Base-by-base conservation (phyloP, 2,888 invertebrate species). In the Pollenia griseotomentosa region DNA sequence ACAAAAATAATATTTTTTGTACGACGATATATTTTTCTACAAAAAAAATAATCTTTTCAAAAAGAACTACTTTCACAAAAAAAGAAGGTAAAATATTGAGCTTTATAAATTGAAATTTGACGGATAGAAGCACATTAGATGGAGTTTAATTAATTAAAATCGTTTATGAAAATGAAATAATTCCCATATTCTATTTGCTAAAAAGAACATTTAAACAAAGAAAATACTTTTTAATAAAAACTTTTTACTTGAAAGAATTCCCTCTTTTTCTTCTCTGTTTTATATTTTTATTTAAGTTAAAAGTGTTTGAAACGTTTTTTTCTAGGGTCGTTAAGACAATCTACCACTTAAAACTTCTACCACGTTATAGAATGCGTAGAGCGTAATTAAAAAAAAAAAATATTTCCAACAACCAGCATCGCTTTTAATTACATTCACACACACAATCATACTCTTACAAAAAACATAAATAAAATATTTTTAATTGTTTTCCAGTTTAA, bases 301-400 rank as follows among this genome's bases (percentile, higher is more conserved):
- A 71, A 71, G 61, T 80, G 63, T 63, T 80, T 33, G 23, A 44
- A 80, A 71, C 23, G 44, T 51, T 59, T 51, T 75, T 33, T 33
- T 70, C 57, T 86, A 80, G 59, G 71, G 74, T 83, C 83, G 83
- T 83, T 79, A 79, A 79, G 79, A 66, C 48, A 78, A 51, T 66
- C 73, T 40, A 46, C 71, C 63, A 81, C 55, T 73, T 73, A 48
- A 16, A 48, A 48, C 48, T 46, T 81, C 53, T 46, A 51, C 61
- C 70, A 70, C 53, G 73, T 55, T 44, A 71, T 55, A 44, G 61
- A 80, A 55, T 65, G 61, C 53, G 23, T 44, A 55, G 63, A 51
- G 61, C 23, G 57, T 65, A 78, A 83, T 83, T 65, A 84, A 81
- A 84, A 78, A 7, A 42, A 74, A 73, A 78, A 4, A 23, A 74